These are phyloP conservation scores for Anguilla anguilla DNA, from an alignment of 2,797 vertebrate genomes.

Conservation along the genomic window DNA sequence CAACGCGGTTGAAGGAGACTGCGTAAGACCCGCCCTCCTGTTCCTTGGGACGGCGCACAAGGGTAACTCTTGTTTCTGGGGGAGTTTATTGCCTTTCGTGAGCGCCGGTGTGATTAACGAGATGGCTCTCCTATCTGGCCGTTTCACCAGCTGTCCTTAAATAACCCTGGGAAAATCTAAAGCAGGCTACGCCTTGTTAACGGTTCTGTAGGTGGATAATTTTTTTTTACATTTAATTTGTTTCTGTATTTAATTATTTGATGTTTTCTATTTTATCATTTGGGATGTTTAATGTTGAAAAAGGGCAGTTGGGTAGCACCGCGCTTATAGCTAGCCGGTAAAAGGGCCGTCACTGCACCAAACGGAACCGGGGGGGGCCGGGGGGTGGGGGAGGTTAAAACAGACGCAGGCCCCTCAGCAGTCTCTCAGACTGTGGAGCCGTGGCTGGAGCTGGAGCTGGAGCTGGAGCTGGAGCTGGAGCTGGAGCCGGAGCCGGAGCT, in stretches of 20 bases:
- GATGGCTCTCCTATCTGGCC: neutral
- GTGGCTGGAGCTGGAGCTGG: neutral
- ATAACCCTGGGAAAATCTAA: neutral
- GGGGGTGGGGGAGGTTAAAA: neutral
- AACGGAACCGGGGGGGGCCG: too few relatives aligned
- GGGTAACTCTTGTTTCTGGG: neutral
- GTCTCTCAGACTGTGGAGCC: constrained; percentile 19
- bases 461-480: too few relatives aligned
- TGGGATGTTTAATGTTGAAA: neutral
- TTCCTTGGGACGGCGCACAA: neutral
- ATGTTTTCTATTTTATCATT: neutral
- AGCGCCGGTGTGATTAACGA: neutral
- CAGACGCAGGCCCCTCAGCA: neutral
- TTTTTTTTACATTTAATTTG: neutral
- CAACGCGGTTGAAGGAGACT: neutral
- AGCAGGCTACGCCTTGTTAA: neutral
- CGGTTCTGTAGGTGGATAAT: neutral
- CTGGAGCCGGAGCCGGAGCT: neutral
- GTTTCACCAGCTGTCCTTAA: neutral
- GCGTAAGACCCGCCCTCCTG: neutral
- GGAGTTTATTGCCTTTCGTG: neutral
- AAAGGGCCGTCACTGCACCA: neutral
- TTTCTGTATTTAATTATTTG: too few relatives aligned
- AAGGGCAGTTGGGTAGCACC: neutral
- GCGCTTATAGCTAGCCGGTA: neutral